Evolutionary conservation across 1,140 invertebrate species (phyloP).

Genomic region (Harpegnathos saltator): DNA sequence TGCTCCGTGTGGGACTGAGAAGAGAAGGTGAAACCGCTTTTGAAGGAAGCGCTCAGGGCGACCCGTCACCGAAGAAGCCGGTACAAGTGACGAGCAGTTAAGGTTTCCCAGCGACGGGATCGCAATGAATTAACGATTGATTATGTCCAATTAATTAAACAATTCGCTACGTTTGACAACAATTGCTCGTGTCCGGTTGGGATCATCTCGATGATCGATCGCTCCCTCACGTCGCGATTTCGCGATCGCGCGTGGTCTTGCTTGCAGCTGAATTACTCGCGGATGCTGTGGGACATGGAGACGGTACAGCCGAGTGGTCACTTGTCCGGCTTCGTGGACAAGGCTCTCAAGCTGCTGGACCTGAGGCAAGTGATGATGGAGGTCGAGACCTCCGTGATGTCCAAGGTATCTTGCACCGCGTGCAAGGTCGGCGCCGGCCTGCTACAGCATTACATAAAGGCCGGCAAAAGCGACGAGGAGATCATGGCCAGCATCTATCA

Average conservation of each 20-base stretch:
- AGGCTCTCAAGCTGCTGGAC: conserved; percentile 92
- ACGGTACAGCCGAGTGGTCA: conserved; percentile 88
- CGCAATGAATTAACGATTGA: no score
- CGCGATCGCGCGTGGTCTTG: neutral
- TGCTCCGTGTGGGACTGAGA: no score
- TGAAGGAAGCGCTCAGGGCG: no score
- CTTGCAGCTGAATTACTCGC: conserved; percentile 85
- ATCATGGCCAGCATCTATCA: conserved; percentile 94
- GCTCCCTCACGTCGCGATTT: no score
- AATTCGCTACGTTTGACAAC: no score
- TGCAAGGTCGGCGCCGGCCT: conserved; percentile 95
- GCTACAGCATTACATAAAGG: conserved; percentile 93
- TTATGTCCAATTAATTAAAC: no score
- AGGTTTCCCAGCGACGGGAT: no score
- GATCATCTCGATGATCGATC: no score
- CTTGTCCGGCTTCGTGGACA: conserved; percentile 92
- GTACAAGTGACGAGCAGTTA: no score
- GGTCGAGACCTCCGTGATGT: conserved; percentile 96
- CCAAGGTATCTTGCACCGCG: conserved; percentile 95
- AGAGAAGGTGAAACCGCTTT: no score
- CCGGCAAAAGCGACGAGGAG: conserved; percentile 93
- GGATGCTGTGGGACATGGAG: conserved; percentile 90
- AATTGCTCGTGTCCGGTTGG: no score
- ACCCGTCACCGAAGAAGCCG: no score
- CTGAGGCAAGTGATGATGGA: conserved; percentile 94